Conservation (phyloP, 2,797 vertebrate genomes). For the Xenentodon cancila region DNA sequence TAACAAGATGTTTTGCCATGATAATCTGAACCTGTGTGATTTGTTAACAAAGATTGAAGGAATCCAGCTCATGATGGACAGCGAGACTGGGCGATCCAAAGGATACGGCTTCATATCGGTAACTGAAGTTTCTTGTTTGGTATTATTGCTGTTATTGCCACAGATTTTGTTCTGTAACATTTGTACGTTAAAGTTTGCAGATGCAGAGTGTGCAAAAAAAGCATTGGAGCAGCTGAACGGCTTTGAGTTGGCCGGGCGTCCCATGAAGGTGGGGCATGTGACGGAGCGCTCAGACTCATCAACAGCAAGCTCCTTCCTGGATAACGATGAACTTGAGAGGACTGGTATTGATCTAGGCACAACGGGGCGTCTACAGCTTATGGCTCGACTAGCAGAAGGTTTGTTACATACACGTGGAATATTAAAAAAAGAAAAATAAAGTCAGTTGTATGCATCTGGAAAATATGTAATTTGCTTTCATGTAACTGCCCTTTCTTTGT, state of each 20-base stretch:
- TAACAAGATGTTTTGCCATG: neutral
- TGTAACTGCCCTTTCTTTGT: neutral
- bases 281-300: constrained; percentile 97
- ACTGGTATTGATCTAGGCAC: constrained; percentile 98
- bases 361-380: constrained; percentile 95
- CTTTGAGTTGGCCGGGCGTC: constrained; percentile 95
- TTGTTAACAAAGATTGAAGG: constrained; percentile 89
- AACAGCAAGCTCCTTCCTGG: constrained; percentile 96
- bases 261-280: constrained; percentile 98
- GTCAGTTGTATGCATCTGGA: no score
- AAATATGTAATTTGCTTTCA: neutral
- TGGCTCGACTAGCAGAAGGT: constrained; percentile 99
- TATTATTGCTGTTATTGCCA: neutral
- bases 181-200: constrained; percentile 88
- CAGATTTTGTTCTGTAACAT: neutral
- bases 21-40: neutral
- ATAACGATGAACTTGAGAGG: constrained; percentile 96
- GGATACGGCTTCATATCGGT: constrained; percentile 99
- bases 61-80: constrained; percentile 99
- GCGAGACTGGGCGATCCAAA: constrained; percentile 97
- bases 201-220: constrained; percentile 98
- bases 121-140: constrained; percentile 41
- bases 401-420: neutral
- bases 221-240: constrained; percentile 97
- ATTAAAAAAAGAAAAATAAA: no score